phyloP scores from a whole-genome alignment of 2,797 vertebrate genomes.

The Euphonia xanthogaster region DNA sequence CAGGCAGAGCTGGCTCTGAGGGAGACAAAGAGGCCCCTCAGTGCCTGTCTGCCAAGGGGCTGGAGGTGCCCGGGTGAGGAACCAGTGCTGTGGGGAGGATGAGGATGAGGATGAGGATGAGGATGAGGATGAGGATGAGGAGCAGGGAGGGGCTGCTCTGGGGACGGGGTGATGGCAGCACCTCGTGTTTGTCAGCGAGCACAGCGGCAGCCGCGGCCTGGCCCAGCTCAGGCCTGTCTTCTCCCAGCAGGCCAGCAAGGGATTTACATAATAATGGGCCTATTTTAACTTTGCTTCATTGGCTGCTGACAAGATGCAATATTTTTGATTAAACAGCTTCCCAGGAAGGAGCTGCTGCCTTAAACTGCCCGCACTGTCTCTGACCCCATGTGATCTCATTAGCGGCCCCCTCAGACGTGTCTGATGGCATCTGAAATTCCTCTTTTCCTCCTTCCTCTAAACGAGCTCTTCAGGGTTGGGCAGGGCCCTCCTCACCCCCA shows the following conservation, averaged over 20 bases:
- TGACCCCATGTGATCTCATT: background rate
- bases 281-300: constrained; percentile 27
- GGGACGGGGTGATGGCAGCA: background rate
- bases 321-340: constrained; percentile 43
- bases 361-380: background rate
- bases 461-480: background rate
- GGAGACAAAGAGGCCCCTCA: background rate
- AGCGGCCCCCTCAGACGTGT: background rate
- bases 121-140: background rate
- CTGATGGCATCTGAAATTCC: background rate
- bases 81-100: background rate
- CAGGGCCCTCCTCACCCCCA: rapidly evolving
- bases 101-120: background rate
- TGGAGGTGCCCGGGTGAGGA: background rate
- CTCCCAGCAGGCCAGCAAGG: background rate
- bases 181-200: background rate
- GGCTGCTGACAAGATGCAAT: constrained; percentile 27
- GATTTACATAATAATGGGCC: constrained; percentile 36
- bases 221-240: background rate
- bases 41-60: background rate
- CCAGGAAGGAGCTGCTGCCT: constrained; percentile 21
- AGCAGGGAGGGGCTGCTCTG: background rate
- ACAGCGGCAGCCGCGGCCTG: background rate
- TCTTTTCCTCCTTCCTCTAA: background rate
- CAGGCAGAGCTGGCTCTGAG: background rate